A percentile compares a stretch with the other conserved stretches of the same genome.
These are phyloP conservation scores for Cerastis leucographa DNA, from an alignment of 2,888 invertebrate species.

Conservation along the genomic window DNA sequence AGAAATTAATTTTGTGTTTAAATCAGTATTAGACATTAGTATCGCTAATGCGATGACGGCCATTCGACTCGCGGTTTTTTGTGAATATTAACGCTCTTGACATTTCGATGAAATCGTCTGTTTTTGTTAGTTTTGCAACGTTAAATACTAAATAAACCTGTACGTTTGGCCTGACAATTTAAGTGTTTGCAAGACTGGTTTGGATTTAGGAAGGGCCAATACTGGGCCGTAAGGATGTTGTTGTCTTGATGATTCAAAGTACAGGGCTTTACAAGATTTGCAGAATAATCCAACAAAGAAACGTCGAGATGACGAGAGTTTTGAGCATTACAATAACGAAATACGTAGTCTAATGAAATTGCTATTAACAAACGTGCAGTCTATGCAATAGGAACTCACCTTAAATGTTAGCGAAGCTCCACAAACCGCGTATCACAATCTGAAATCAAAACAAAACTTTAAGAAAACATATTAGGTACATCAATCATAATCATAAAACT, in stretches of 20 bases:
- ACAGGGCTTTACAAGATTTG: neutral
- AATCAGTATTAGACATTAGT: constrained; percentile 63
- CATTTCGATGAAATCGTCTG: constrained; percentile 63
- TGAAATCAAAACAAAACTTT: constrained; percentile 72
- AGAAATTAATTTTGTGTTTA: constrained; percentile 69
- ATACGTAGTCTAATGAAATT: neutral
- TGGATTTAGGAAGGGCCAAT: constrained; percentile 35
- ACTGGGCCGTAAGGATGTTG: neutral
- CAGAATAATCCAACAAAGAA: neutral
- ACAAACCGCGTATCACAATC: constrained; percentile 68
- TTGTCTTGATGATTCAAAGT: constrained; percentile 9
- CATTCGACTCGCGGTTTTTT: constrained; percentile 59
- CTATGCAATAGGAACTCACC: constrained; percentile 66
- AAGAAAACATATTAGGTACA: constrained; percentile 52
- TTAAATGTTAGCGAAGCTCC: constrained; percentile 73
- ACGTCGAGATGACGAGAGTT: neutral
- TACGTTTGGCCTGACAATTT: constrained; percentile 2
- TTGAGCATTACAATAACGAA: neutral
- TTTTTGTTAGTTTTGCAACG: constrained; percentile 49
- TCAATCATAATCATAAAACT: constrained; percentile 39
- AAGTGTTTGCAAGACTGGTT: constrained; percentile 18
- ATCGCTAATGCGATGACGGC: constrained; percentile 61
- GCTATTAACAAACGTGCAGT: neutral
- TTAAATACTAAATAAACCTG: constrained; percentile 20
- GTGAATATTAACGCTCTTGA: constrained; percentile 64